Evolutionary conservation across 2,797 vertebrate species (phyloP).

Genomic region (Onychomys arenicola): DNA sequence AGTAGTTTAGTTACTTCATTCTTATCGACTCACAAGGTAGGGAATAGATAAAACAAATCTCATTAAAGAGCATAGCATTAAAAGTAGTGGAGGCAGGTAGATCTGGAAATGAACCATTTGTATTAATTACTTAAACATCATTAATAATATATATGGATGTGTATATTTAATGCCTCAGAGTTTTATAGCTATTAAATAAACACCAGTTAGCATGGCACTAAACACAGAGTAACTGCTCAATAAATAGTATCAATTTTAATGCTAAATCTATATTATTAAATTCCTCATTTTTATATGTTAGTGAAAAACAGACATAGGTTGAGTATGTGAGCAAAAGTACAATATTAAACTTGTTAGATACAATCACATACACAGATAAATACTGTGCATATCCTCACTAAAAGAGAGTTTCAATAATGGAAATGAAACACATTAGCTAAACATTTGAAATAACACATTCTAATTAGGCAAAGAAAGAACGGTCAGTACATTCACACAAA

Average conservation of each 20-base stretch:
- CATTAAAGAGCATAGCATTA: background rate
- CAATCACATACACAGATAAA: slow-evolving; percentile 17
- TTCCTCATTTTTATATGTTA: background rate
- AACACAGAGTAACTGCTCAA: slow-evolving; percentile 4
- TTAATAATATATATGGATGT: background rate
- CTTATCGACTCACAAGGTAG: background rate
- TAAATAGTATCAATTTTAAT: slow-evolving; percentile 24
- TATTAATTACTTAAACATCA: background rate
- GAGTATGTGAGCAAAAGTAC: slow-evolving; percentile 3
- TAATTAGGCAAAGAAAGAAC: background rate
- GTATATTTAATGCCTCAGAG: background rate
- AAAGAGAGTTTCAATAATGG: background rate
- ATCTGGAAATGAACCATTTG: background rate
- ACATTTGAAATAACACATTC: background rate
- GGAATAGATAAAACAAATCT: background rate
- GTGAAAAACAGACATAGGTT: background rate
- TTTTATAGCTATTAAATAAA: background rate
- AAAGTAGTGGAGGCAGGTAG: background rate
- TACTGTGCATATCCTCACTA: background rate
- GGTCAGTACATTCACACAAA: background rate
- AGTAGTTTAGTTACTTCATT: slow-evolving; percentile 20
- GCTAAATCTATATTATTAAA: slow-evolving; percentile 6
- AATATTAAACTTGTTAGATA: background rate
- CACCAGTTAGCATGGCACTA: background rate
- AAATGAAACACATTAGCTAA: background rate